Evolutionary conservation across 2,888 invertebrate genomes (phyloP).

Genomic region (Meliscaeva auricollis): DNA sequence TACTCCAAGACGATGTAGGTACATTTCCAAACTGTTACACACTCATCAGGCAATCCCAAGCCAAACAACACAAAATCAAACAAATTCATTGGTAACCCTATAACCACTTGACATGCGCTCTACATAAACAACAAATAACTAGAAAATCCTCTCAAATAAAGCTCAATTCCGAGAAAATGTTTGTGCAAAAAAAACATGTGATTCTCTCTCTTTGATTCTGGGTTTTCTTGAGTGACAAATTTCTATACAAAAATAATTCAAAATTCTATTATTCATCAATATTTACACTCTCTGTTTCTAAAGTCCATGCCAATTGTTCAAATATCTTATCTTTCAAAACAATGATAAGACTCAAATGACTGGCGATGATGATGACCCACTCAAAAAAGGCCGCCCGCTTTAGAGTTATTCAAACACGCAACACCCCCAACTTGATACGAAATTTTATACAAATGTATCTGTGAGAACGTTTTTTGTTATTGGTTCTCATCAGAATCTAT

Average conservation of each 20-base stretch:
- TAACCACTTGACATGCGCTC: slow-evolving; percentile 36
- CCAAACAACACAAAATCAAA: not conserved
- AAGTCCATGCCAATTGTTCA: slow-evolving; percentile 22
- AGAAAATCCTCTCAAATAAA: slow-evolving; percentile 44
- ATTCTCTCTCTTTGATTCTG: slow-evolving; percentile 1
- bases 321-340: not conserved
- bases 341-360: slow-evolving; percentile 34
- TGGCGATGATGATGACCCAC: slow-evolving; percentile 12
- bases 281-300: slow-evolving; percentile 10
- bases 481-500: slow-evolving; percentile 45
- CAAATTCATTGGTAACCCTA: slow-evolving; percentile 30
- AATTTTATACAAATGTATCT: slow-evolving; percentile 26
- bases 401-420: not conserved
- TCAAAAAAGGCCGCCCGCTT: slow-evolving; percentile 38
- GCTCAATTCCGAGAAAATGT: slow-evolving; percentile 21
- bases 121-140: not conserved
- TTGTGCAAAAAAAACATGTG: slow-evolving; percentile 47
- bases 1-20: not conserved
- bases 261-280: not conserved
- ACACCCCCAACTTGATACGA: slow-evolving; percentile 16
- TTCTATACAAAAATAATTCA: not conserved
- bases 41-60: not conserved
- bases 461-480: slow-evolving; percentile 45
- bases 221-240: slow-evolving; percentile 17
- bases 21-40: slow-evolving; percentile 1